These are phyloP conservation scores for Anodontia alba DNA, from an alignment of 2,888 invertebrate species.

Conservation along the genomic window DNA sequence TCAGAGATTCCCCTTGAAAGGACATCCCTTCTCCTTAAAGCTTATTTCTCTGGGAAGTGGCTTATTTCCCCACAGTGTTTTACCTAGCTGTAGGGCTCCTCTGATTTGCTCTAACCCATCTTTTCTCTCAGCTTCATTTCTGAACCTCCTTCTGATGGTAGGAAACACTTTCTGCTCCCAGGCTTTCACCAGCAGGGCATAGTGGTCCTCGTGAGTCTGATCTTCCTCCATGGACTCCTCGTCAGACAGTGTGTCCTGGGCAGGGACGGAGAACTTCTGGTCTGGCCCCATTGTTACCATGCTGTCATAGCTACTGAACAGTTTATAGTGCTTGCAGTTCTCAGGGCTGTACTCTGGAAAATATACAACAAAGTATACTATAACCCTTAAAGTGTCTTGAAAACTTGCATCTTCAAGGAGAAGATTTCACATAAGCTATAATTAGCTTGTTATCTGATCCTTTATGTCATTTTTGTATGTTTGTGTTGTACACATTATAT, in stretches of 20 bases:
- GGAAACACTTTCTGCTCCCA: slow-evolving; percentile 85
- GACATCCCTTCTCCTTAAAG: no score
- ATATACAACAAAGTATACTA: no score
- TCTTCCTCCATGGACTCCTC: slow-evolving; percentile 83
- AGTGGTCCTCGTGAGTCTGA: slow-evolving; percentile 81
- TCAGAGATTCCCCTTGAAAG: no score
- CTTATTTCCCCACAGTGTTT: no score
- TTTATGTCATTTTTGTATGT: no score
- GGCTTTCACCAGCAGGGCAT: slow-evolving; percentile 84
- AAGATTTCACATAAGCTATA: background rate
- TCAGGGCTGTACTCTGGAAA: slow-evolving; percentile 81
- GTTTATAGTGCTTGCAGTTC: slow-evolving; percentile 77
- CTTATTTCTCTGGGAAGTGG: no score
- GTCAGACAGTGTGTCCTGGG: slow-evolving; percentile 81
- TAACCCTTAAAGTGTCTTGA: no score
- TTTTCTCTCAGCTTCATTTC: slow-evolving; percentile 85
- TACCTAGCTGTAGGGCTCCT: slow-evolving; percentile 84
- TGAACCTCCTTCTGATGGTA: slow-evolving; percentile 83
- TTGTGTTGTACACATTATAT: no score
- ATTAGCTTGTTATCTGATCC: no score
- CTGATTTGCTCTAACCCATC: slow-evolving; percentile 85
- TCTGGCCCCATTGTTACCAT: slow-evolving; percentile 81
- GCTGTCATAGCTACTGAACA: slow-evolving; percentile 80
- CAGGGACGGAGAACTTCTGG: slow-evolving; percentile 62
- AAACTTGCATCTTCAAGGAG: no score